phyloP scores from a whole-genome alignment of 2,113 vertebrate genomes.

The Penelope pileata region DNA sequence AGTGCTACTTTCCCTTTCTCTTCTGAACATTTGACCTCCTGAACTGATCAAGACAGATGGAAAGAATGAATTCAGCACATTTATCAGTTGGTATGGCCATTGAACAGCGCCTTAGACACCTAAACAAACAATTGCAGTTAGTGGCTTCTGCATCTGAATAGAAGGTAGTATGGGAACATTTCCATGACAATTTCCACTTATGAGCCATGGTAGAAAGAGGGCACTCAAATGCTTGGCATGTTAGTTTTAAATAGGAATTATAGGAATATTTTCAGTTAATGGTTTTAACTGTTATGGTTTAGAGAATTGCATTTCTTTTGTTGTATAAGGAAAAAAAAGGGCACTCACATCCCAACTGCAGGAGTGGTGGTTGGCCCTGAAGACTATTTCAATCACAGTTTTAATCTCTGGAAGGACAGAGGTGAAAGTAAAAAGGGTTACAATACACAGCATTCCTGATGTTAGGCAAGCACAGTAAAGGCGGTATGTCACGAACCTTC shows the following conservation, averaged over 20 bases:
- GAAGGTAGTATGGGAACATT: not conserved
- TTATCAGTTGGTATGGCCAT: not conserved
- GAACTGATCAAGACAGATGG: not conserved
- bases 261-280: not conserved
- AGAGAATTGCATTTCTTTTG: not conserved
- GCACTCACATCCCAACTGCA: not conserved
- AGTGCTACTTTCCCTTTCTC: not conserved
- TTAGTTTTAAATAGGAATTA: not conserved
- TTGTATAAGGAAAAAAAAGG: not conserved
- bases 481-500: not conserved
- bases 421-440: not conserved
- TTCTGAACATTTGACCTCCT: not conserved
- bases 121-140: not conserved
- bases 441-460: not conserved
- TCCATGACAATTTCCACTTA: not conserved
- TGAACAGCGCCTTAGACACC: not conserved
- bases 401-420: not conserved
- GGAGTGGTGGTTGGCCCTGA: not conserved
- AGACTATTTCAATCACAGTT: not conserved
- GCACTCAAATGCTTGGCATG: too few species aligned
- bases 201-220: not conserved
- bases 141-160: not conserved
- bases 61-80: not conserved
- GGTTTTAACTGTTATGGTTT: not conserved
- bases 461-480: not conserved